These are phyloP conservation scores for Hyaena hyaena DNA, from an alignment of 2,113 vertebrate species.

Conservation along the genomic window DNA sequence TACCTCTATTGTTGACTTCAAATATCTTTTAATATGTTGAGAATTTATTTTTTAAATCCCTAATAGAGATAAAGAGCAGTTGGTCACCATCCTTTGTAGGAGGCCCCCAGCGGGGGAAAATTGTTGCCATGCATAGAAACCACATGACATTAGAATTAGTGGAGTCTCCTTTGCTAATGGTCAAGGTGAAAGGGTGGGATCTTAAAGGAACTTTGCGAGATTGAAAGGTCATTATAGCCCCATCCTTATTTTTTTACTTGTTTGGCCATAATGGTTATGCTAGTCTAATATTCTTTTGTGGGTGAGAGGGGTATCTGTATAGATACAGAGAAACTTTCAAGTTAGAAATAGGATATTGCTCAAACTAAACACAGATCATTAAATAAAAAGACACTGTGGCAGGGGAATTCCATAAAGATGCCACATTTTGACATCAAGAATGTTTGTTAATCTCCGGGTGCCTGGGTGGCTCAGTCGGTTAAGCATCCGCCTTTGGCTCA, in stretches of 20 bases:
- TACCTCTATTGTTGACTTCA: background rate
- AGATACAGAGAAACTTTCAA: background rate
- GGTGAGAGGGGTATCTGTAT: fast-evolving
- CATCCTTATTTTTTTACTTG: background rate
- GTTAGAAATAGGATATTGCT: background rate
- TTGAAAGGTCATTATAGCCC: background rate
- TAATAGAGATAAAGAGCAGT: background rate
- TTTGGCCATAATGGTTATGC: background rate
- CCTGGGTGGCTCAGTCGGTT: too few relatives aligned
- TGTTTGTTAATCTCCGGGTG: background rate
- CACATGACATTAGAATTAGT: background rate
- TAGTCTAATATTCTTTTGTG: background rate
- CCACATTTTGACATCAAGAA: background rate
- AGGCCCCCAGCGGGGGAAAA: fast-evolving
- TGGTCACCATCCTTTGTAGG: background rate
- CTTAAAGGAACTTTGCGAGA: background rate
- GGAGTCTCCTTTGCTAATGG: too few relatives aligned
- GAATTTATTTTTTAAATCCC: background rate
- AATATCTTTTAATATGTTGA: background rate
- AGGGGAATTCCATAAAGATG: background rate
- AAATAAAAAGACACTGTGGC: background rate
- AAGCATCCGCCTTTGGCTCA: too few relatives aligned
- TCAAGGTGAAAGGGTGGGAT: background rate
- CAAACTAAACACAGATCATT: background rate
- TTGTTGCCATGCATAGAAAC: background rate